These are phyloP conservation scores for Zelleria hepariella DNA, from an alignment of 2,888 invertebrate genomes.

Conservation along the genomic window DNA sequence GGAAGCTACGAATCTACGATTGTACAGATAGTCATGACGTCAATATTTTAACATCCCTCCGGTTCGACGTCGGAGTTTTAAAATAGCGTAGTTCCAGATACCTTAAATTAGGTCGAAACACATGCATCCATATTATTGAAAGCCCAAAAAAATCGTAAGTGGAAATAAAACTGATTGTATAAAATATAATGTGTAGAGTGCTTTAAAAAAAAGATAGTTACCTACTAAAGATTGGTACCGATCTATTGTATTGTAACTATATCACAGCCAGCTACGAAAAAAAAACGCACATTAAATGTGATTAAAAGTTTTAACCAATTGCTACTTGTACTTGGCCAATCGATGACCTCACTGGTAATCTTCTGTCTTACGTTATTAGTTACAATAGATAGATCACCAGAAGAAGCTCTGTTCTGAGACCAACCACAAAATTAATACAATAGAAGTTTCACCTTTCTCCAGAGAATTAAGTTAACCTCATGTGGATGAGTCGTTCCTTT, in stretches of 20 bases:
- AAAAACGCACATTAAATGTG: not conserved
- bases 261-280: not conserved
- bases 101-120: too few species aligned
- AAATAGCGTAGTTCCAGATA: too few species aligned
- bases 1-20: too few species aligned
- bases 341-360: not conserved
- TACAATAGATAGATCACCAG: not conserved
- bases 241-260: too few species aligned
- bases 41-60: too few species aligned
- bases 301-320: slow-evolving; percentile 3
- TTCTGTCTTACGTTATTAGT: not conserved
- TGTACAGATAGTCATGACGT: too few species aligned
- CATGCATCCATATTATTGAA: too few species aligned
- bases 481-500: too few species aligned
- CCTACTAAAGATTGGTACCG: not conserved
- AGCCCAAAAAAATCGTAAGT: too few species aligned
- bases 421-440: not conserved
- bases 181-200: too few species aligned
- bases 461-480: not conserved
- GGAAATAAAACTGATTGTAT: too few species aligned
- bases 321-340: not conserved
- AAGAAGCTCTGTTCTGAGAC: not conserved
- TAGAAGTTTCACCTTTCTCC: not conserved
- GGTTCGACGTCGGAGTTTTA: too few species aligned
- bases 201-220: not conserved